Percentiles rank a stretch among this genome's conserved stretches.
Evolutionary conservation across 1,140 invertebrate genomes (phyloP).

Genomic region (Platyura marginata): DNA sequence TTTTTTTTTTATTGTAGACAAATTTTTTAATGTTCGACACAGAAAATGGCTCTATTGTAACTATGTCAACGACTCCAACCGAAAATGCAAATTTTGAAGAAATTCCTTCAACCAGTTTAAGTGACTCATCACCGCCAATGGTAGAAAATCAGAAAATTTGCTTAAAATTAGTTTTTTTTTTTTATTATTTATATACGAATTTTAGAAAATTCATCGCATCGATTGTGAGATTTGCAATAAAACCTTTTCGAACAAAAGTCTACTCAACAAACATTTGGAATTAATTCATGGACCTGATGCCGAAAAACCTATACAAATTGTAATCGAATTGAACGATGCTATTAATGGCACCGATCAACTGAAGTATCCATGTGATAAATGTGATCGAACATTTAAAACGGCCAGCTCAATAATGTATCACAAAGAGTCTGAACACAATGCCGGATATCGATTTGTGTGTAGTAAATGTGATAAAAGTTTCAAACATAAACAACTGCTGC

Average conservation of each 20-base stretch:
- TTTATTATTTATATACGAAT: background rate
- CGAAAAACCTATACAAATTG: too few relatives aligned
- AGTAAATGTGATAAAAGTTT: constrained; percentile 49
- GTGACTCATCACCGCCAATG: too few relatives aligned
- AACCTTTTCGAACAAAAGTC: constrained; percentile 2
- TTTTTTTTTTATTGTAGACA: too few relatives aligned
- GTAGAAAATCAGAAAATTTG: too few relatives aligned
- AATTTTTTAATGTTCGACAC: too few relatives aligned
- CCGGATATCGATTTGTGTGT: constrained; percentile 42
- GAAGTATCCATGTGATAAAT: constrained; percentile 26
- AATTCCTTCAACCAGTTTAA: too few relatives aligned
- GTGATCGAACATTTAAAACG: constrained; percentile 36
- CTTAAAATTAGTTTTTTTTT: too few relatives aligned
- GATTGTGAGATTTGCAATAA: constrained; percentile 6
- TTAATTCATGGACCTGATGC: background rate
- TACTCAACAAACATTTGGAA: background rate
- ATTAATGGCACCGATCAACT: background rate
- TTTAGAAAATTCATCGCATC: background rate
- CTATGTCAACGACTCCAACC: too few relatives aligned
- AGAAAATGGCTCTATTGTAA: too few relatives aligned
- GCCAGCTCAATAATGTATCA: constrained; percentile 49
- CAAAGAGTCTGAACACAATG: constrained; percentile 46
- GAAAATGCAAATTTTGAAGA: too few relatives aligned
- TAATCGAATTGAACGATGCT: too few relatives aligned
- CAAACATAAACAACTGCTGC: constrained; percentile 47